phyloP scores from a whole-genome alignment of 2,888 invertebrate genomes.

The Clunio marinus region DNA sequence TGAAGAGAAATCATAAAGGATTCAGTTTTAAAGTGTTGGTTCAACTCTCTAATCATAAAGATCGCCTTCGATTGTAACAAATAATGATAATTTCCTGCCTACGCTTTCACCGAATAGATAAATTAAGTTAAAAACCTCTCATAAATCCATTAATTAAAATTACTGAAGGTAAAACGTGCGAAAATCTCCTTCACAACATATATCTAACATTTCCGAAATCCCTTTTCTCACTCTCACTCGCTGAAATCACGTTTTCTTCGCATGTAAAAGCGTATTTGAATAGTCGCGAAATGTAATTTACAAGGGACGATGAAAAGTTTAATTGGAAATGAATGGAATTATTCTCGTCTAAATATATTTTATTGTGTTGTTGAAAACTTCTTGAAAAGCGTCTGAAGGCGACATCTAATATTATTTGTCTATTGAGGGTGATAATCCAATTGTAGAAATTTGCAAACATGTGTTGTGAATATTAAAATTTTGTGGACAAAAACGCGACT shows the following conservation, averaged over 20 bases:
- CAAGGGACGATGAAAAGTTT: background rate
- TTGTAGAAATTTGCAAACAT: background rate
- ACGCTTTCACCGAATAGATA: background rate
- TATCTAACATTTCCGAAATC: background rate
- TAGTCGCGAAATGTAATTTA: background rate
- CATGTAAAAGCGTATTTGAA: background rate
- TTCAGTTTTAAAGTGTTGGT: no score
- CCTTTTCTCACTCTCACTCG: background rate
- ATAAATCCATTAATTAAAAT: constrained; percentile 10
- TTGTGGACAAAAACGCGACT: no score
- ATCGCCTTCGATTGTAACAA: no score
- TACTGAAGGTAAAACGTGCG: constrained; percentile 9
- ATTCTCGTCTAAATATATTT: no score
- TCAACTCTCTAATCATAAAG: no score
- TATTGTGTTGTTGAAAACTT: background rate
- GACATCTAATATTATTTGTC: background rate
- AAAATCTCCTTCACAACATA: constrained; percentile 2
- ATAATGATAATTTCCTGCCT: background rate
- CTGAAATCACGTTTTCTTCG: background rate
- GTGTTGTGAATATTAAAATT: background rate
- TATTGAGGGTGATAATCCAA: background rate
- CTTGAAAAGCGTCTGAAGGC: background rate
- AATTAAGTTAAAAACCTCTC: constrained; percentile 11
- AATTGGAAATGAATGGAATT: constrained; percentile 5
- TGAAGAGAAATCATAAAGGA: no score